Base-by-base conservation (phyloP, 2,797 vertebrate genomes). In the Pipistrellus pipistrellus region DNA sequence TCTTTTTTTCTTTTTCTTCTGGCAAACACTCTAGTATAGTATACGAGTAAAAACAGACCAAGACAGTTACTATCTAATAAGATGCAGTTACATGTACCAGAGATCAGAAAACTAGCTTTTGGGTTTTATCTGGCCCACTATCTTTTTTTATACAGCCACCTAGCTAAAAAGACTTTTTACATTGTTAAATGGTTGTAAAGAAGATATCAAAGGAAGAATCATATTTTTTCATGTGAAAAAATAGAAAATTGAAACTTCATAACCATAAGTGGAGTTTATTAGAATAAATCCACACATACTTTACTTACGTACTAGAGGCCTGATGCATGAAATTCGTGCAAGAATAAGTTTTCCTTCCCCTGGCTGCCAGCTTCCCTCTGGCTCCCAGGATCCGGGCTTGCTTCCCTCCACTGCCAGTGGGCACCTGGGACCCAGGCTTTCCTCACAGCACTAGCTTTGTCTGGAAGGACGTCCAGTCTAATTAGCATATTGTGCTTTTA, bases 171-270 rank as follows among this genome's bases (percentile, higher is more conserved):
- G 30, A 2, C 1, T 48, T 81, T 95, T 82, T n/a, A 81, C 8
- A 46, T 41, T 46, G 53, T 80, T 78, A 84, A 94, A 66, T 51
- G 20, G 38, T 72, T 90, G 4, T 8, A 3, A n/a, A 8, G 23
- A 3, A 62, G 73, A 5, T 41, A 44, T 21, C 15, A 69, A 83
- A 55, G 14, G 13, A 72, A 53, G 20, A 76, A 35, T 90, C 12
- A n/a, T 59, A 72, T 85, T 71, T 85, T 53, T 9, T 35, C 21
- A 41, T 4, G 11, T n/a, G 85, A 85, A 66, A 75, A 32, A 73
- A 53, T 9, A 78, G 64, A 76, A 87, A 75, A 80, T 46, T 84
- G 53, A 46, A 91, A 84, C 3, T 83, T 91, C n/a, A 30, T 35
- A 57, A 44, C 51, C 8, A 57, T 73, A 69, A 69, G 44, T 73